Evolutionary conservation across 2,888 invertebrate species (phyloP).

Genomic region (Pyrocoelia pectoralis): DNA sequence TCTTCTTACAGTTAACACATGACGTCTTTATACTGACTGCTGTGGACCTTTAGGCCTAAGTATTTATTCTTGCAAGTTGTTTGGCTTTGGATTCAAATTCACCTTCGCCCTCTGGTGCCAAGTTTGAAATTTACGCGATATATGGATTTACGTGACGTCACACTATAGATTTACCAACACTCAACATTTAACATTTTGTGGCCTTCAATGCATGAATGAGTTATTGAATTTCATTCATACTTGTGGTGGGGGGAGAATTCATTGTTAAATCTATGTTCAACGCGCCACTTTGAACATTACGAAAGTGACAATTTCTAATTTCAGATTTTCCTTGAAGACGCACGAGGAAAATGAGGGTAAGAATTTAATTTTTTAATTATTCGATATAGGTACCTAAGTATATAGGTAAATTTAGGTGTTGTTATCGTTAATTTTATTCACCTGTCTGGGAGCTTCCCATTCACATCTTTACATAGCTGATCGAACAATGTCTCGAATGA

Average conservation of each 20-base stretch:
- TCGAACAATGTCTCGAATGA: constrained; percentile 69
- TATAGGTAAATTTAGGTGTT: no score
- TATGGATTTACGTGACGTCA: background rate
- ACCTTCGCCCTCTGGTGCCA: no score
- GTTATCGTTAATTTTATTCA: background rate
- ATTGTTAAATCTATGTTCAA: background rate
- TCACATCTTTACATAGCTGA: constrained; percentile 68
- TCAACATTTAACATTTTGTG: no score
- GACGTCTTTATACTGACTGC: no score
- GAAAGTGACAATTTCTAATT: background rate
- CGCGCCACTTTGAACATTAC: background rate
- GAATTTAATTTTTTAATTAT: background rate
- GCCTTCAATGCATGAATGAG: background rate
- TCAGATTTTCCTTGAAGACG: no score
- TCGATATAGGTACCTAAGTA: no score
- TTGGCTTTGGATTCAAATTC: no score
- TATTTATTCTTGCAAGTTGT: no score
- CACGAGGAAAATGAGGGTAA: constrained; percentile 18
- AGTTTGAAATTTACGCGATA: no score
- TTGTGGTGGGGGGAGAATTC: background rate
- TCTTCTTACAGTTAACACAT: no score
- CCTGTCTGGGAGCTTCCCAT: constrained; percentile 25
- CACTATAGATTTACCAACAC: background rate
- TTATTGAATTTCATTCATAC: background rate
- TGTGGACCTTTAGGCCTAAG: no score